Base-by-base conservation (phyloP, 2,113 vertebrate genomes). In the Piaya cayana region DNA sequence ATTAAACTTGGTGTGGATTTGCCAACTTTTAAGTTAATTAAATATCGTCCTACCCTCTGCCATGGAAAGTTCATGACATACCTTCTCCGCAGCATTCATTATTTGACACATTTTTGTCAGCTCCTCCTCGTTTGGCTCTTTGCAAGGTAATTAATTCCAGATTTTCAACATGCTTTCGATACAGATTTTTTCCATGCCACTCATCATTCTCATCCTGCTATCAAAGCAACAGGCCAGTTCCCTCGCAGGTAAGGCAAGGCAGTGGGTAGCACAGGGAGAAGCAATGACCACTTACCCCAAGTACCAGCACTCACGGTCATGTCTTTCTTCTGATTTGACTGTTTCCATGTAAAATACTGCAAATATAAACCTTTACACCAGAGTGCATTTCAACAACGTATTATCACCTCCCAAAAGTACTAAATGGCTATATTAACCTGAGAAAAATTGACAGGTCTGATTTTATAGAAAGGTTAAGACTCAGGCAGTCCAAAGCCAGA, bases 11-110 rank as follows among this genome's bases (percentile, higher is more conserved):
- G 26, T 65, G 63, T 77, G 56, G 92, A 83, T 83, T 81, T 86
- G 71, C 85, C 94, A 95, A 86, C 60, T 92, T 93, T 81, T 52
- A 75, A 81, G 76, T 75, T 96, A 86, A 95, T 94, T 90, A 95
- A 95, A 78, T 71, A 92, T 74, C 49, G 56, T 56, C n/a, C 52
- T 80, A 71, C 58, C 49, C 74, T 91, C 62, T 94, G 81, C 67
- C 67, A 72, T 29, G 58, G 52, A 52, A 84, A 95, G 82, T 65
- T 90, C 91, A 85, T 30, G 75, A 82, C 84, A 92, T 50, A 74
- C 71, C 85, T 91, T 85, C 94, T 74, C 82, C 80, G 68, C 70
- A 74, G 68, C 47, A 39, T 49, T 92, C 71, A 56, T 90, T 95
- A 87, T 68, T 74, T 88, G 82, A 93, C 68, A 80, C 34, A 52